A percentile compares a stretch with the other conserved stretches of the same genome.
These are phyloP conservation scores for Syngnathus floridae DNA, from an alignment of 2,113 vertebrate species.

Conservation along the genomic window DNA sequence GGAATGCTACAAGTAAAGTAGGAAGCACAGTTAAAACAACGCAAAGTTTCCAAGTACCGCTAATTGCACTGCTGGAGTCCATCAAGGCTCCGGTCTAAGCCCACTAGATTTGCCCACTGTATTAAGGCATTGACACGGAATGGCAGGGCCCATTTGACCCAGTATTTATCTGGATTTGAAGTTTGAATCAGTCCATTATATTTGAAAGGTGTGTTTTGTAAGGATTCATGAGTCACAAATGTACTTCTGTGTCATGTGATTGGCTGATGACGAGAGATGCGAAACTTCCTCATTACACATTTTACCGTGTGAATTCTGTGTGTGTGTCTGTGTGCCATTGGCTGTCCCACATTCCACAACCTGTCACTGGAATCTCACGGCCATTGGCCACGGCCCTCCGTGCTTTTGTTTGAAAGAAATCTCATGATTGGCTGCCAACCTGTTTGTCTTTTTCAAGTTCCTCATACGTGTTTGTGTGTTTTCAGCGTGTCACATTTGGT, in stretches of 20 bases:
- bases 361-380: constrained; percentile 37
- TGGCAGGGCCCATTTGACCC: too few species aligned
- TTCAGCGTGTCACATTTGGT: neutral
- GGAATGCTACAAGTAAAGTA: neutral
- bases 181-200: neutral
- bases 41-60: neutral
- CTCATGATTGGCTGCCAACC: constrained; percentile 36
- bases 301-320: neutral
- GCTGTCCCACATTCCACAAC: constrained; percentile 63
- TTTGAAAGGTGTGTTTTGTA: neutral
- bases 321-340: constrained; percentile 19
- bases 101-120: neutral
- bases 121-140: too few species aligned
- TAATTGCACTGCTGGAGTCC: neutral
- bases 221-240: neutral
- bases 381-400: constrained; percentile 48
- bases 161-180: too few species aligned
- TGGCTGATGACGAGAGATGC: neutral
- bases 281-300: neutral
- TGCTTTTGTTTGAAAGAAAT: constrained; percentile 62
- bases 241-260: neutral
- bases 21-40: neutral
- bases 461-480: neutral
- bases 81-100: neutral
- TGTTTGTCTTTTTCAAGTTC: neutral